A percentile compares a stretch with the other conserved stretches of the same genome.
Conservation (phyloP, 2,113 vertebrate species). For the Terrapene triunguis region DNA sequence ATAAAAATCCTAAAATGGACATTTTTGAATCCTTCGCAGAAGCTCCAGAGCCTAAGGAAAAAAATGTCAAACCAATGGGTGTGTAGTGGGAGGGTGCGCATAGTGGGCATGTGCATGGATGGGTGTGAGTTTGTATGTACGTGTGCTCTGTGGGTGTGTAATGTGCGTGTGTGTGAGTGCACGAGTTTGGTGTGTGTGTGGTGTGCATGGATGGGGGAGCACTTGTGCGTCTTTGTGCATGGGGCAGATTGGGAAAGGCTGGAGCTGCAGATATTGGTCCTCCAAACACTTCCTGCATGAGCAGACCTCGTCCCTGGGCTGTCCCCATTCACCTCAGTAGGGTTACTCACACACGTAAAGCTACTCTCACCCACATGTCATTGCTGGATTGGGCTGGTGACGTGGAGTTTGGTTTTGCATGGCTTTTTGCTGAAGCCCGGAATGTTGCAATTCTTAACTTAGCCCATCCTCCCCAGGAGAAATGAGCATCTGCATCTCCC, state of each 20-base stretch:
- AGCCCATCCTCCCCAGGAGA: not conserved
- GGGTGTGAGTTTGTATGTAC: not conserved
- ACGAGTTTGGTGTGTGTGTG: not conserved
- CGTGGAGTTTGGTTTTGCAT: conserved; percentile 8
- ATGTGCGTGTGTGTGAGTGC: not conserved
- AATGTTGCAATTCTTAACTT: not conserved
- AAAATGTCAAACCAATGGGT: conserved; percentile 4
- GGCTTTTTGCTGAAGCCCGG: not conserved
- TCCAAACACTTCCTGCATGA: not conserved
- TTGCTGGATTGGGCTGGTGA: conserved; percentile 18
- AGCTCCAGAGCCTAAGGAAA: not conserved
- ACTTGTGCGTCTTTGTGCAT: not conserved
- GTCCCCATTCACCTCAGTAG: not conserved
- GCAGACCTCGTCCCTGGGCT: not conserved
- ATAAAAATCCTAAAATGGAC: conserved; percentile 71
- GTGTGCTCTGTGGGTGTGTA: not conserved
- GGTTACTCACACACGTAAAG: accelerated
- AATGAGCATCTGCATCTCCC: accelerated
- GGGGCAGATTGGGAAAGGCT: not conserved
- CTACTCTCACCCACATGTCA: not conserved
- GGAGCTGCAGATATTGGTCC: not conserved
- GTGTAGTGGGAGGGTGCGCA: not conserved
- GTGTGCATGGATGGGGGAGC: not conserved
- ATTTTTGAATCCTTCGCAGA: conserved; percentile 45
- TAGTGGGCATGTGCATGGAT: accelerated